phyloP scores from a whole-genome alignment of 2,797 vertebrate genomes.

The Enteromius fasciolatus region DNA sequence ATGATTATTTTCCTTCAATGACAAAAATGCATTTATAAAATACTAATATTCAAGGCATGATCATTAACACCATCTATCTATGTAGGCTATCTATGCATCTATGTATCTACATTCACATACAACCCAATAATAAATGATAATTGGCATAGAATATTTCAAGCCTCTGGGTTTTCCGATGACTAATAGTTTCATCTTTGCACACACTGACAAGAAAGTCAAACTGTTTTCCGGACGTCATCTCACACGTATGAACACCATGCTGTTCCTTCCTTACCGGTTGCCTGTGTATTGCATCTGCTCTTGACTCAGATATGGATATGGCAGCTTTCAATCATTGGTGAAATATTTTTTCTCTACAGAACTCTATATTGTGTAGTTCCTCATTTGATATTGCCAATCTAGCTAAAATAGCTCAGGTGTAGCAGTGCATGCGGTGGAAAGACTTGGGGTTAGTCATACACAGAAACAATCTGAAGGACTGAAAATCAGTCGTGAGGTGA shows the following conservation, averaged over 20 bases:
- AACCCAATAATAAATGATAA: neutral
- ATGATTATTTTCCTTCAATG: constrained; percentile 41
- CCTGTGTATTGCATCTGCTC: neutral
- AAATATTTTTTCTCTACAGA: constrained; percentile 3
- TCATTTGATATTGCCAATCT: constrained; percentile 29
- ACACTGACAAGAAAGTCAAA: neutral
- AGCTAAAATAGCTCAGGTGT: neutral
- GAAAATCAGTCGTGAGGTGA: constrained; percentile 36
- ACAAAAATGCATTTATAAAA: constrained; percentile 52
- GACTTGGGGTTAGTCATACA: constrained; percentile 39
- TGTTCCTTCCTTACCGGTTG: neutral
- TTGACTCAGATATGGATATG: constrained; percentile 12
- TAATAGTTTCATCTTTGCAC: constrained; percentile 17
- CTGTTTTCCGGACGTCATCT: neutral
- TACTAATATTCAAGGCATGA: neutral
- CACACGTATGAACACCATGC: neutral
- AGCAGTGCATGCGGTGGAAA: constrained; percentile 33
- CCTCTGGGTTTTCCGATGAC: neutral
- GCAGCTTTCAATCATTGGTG: neutral
- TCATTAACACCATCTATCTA: neutral
- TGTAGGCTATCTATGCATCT: neutral
- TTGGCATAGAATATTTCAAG: neutral
- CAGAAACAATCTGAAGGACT: constrained; percentile 33
- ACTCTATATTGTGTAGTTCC: neutral
- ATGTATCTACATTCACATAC: neutral